Conservation (phyloP, 2,113 vertebrate genomes). For the Paratilapia polleni region DNA sequence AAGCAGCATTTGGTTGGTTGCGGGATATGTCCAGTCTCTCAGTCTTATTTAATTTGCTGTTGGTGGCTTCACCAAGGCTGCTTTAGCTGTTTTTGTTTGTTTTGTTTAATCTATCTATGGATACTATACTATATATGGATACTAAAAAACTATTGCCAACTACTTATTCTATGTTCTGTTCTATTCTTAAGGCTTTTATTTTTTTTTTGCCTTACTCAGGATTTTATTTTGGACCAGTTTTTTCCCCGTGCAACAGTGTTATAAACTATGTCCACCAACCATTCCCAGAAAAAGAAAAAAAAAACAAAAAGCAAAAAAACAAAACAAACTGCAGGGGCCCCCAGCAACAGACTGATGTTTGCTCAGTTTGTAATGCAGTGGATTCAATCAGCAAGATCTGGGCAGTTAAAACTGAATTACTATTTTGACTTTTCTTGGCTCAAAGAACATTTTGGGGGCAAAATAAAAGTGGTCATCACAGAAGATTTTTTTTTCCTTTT, state of each 20-base stretch:
- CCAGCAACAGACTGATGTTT: conserved; percentile 34
- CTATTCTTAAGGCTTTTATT: not conserved
- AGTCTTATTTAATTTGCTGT: conserved; percentile 42
- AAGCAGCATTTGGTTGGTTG: conserved; percentile 30
- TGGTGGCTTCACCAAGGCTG: too few relatives aligned
- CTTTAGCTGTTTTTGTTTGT: not conserved
- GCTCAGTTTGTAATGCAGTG: conserved; percentile 19
- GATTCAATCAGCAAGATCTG: conserved; percentile 42
- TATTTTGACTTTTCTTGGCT: conserved; percentile 19
- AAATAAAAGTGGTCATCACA: conserved; percentile 20
- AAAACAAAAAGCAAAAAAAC: not conserved
- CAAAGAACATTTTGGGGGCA: conserved; percentile 11
- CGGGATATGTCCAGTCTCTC: not conserved
- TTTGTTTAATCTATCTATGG: not conserved
- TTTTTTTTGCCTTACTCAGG: not conserved
- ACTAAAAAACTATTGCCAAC: not conserved
- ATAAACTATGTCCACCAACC: conserved; percentile 59
- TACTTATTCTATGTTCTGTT: not conserved
- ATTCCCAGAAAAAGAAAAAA: conserved; percentile 40
- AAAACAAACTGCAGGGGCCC: conserved; percentile 34
- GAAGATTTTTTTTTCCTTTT: not conserved
- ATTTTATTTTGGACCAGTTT: conserved; percentile 32
- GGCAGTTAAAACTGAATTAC: conserved; percentile 41
- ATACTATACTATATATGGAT: not conserved
- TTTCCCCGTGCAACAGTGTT: conserved; percentile 28